Base-by-base conservation (phyloP, 2,797 vertebrate genomes). In the Anabas testudineus region DNA sequence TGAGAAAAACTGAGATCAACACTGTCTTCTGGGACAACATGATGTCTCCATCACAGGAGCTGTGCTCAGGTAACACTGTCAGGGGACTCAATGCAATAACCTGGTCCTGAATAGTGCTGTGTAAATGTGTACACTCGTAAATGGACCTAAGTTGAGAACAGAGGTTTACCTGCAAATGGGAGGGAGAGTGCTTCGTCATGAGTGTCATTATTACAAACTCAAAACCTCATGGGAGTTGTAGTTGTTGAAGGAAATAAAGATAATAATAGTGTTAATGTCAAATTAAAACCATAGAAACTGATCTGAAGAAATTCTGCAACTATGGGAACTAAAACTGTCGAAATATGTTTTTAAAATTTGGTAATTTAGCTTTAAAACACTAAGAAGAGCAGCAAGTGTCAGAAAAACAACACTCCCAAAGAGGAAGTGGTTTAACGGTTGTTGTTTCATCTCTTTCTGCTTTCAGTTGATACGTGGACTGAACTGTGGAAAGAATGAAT, bases 401-500 rank as follows among this genome's bases (percentile, higher is more conserved):
- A 45, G 22, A 71, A 28, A 47, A 47, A 24, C 45, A 22, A 22
- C 28, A n/a, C 36, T 10, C 2, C 13, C 8, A 87, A 54, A 67
- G 94, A 95, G 91, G 89, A 90, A 87, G 89, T 80, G 89, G 89
- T 80, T 55, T 66, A 87, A 89, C 86, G 77, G 82, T 52, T 65
- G 26, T 62, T 63, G 58, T 61, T 78, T 60, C 59, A 42, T 51
- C 55, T 67, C 48, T 62, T 67, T 60, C 71, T 66, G 46, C 13
- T 45, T 36, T 57, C 39, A 16, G 51, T 30, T 52, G 58, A 4
- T 16, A 42, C 42, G 28, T 39, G 3, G 24, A 45, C 30, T 22
- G 36, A 15, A 10, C 43, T 67, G 56, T 55, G 74, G 66, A 76
- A 63, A 59, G 42, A 77, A 32, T 68, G 75, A 78, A 39, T 65